Evolutionary conservation across 2,797 vertebrate species (phyloP), one percentile per base, ranked within the genome.

Genomic region (Manis javanica): DNA sequence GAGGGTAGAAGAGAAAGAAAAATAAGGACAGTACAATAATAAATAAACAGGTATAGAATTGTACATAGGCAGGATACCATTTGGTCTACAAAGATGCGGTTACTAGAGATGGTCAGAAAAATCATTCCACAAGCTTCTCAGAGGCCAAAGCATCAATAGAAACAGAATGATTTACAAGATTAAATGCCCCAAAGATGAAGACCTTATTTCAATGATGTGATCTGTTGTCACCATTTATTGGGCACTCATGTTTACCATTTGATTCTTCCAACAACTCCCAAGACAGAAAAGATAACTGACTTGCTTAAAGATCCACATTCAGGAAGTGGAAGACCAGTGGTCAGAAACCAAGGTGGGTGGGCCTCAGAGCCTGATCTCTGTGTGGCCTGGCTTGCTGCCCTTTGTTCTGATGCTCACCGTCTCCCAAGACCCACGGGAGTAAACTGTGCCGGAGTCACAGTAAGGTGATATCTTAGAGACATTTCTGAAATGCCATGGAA

Each of bases 301-400:
- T 92, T 59, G 6, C 29, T 59, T 31, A 18, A 66, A 55, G 57
- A 34, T 12, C 77, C 15, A 23, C 2, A 5, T 14, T 0, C 10
- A 61, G 10, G 14, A 42, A 46, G 13, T 8, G 7, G 12, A 5
- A 86, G 24, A 74, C 3, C 23, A 29, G 14, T 34, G 21, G 21
- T 46, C 4, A 39, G 49, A 74, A 21, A 26, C 72, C 42, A 23
- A 37, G 37, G n/a, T 4, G 59, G 1, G 3, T 49, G 39, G 23
- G 12, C 9, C 85, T 46, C 7, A 7, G 26, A 64, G 11, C 11
- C 66, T 34, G 57, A n/a, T 12, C 19, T 14, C 9, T 7, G 0
- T 3, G 2, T 11, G 4, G n/a, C n/a, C 5, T 10, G 0, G 10
- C 31, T 0, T 16, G 2, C 24, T 9, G 5, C 6, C 42, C 34